Conservation (phyloP, 2,113 vertebrate species). For the Alouatta palliata region DNA sequence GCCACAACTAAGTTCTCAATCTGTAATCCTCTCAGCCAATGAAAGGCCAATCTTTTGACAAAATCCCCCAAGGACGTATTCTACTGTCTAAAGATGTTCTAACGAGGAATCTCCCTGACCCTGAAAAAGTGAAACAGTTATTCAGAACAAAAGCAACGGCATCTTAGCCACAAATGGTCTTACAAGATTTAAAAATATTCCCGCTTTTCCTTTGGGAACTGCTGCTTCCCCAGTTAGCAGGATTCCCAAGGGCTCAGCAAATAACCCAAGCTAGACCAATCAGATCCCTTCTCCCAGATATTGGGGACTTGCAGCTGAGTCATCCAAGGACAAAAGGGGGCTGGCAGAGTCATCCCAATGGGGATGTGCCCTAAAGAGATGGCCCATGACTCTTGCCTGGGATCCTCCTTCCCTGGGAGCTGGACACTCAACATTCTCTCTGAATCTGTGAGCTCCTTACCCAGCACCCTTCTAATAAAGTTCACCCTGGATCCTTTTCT, state of each 20-base stretch:
- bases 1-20: neutral
- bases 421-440: neutral
- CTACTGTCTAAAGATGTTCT: neutral
- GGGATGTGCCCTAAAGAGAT: neutral
- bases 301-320: neutral
- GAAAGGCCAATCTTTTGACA: neutral
- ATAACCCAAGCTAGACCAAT: neutral
- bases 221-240: neutral
- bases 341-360: neutral
- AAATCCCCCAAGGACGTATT: neutral
- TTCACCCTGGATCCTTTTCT: neutral
- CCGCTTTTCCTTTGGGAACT: neutral
- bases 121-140: too few species aligned
- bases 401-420: neutral
- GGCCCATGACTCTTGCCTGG: neutral
- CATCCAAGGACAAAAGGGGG: neutral
- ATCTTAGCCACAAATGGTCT: neutral
- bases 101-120: too few species aligned
- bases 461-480: too few species aligned
- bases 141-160: neutral
- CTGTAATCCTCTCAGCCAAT: neutral
- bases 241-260: neutral
- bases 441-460: neutral
- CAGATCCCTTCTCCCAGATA: neutral
- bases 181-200: too few species aligned